A percentile compares a stretch with the other conserved stretches of the same genome.
Evolutionary conservation across 2,113 vertebrate species (phyloP).

Genomic region (Gallinago jamesoni): DNA sequence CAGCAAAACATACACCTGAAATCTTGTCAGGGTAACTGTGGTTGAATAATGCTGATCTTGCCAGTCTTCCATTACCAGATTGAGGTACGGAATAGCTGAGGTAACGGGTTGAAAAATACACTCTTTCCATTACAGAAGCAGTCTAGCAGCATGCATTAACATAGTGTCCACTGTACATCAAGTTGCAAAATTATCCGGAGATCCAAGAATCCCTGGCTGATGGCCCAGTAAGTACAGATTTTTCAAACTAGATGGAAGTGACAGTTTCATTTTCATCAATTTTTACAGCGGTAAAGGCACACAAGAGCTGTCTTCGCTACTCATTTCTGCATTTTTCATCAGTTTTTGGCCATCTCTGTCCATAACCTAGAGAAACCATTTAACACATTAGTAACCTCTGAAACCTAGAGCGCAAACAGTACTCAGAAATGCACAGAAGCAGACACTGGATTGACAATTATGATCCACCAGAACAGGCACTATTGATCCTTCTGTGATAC

Average conservation of each 20-base stretch:
- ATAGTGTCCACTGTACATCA: neutral
- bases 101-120: neutral
- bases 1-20: neutral
- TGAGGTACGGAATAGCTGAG: neutral
- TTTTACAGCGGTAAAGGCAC: neutral
- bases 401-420: neutral
- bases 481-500: neutral
- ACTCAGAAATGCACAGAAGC: neutral
- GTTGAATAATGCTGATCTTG: neutral
- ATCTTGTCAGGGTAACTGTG: neutral
- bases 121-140: neutral
- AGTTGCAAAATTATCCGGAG: neutral
- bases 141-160: neutral
- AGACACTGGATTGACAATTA: neutral
- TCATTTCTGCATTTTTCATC: neutral
- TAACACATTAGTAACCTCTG: neutral
- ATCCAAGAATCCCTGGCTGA: neutral
- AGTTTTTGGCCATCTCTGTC: neutral
- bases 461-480: neutral
- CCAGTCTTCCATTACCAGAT: neutral
- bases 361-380: neutral
- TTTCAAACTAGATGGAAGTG: neutral
- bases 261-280: neutral
- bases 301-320: neutral
- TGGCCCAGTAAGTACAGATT: conserved; percentile 1